These are phyloP conservation scores for Caerostris darwini DNA, from an alignment of 1,140 invertebrate species.

Conservation along the genomic window DNA sequence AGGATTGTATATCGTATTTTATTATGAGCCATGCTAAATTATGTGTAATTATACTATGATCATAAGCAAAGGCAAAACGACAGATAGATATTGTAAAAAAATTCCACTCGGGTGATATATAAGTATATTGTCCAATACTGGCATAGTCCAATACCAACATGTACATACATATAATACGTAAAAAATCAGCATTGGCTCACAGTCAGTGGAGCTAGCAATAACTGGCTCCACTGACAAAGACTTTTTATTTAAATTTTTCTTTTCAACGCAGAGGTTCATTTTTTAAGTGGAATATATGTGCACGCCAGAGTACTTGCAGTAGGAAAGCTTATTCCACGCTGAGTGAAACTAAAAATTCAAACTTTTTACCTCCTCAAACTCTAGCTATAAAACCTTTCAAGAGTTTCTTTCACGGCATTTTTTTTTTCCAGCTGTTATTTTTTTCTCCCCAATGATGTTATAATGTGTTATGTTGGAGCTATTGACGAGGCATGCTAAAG, in stretches of 20 bases:
- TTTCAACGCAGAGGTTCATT: neutral
- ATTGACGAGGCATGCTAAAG: neutral
- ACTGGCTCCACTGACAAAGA: slow-evolving; percentile 23
- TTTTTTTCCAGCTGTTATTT: slow-evolving; percentile 21
- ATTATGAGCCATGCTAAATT: too few species aligned
- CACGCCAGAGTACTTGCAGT: slow-evolving; percentile 39
- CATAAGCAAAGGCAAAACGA: too few species aligned
- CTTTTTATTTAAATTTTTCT: slow-evolving; percentile 17
- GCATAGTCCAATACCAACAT: too few species aligned
- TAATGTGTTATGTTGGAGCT: neutral
- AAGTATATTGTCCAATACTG: too few species aligned
- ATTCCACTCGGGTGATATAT: too few species aligned
- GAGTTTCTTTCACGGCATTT: neutral
- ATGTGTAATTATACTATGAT: too few species aligned
- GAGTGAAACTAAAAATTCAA: slow-evolving; percentile 41
- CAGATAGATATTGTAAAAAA: too few species aligned
- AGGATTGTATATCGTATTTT: too few species aligned
- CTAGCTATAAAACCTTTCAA: neutral
- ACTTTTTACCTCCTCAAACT: neutral
- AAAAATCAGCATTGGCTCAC: neutral
- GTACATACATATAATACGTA: neutral
- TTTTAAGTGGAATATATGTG: slow-evolving; percentile 57
- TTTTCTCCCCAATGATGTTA: slow-evolving; percentile 43
- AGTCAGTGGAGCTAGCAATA: slow-evolving; percentile 44
- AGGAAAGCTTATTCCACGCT: slow-evolving; percentile 32